phyloP scores from a whole-genome alignment of 2,888 invertebrate genomes.

The Cacoxenus indagator region DNA sequence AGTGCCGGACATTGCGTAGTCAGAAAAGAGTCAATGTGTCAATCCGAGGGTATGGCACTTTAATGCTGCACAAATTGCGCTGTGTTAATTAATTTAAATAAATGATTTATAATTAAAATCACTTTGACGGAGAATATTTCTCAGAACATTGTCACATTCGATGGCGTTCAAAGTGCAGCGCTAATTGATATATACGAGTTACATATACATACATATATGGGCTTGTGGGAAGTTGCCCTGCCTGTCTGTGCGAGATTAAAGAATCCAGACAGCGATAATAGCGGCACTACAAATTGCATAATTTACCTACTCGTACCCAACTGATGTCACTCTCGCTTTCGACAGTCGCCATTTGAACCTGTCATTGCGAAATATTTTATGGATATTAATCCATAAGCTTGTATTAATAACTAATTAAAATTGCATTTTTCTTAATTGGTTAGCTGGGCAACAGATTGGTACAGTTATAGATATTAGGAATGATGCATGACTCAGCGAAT shows the following conservation, averaged over 20 bases:
- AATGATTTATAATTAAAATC: conserved; percentile 64
- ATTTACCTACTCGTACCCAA: not conserved
- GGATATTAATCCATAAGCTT: conserved; percentile 28
- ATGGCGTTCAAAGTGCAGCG: conserved; percentile 39
- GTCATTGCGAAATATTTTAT: not conserved
- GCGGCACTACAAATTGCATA: conserved; percentile 19
- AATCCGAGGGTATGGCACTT: conserved; percentile 4
- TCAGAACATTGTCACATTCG: conserved; percentile 35
- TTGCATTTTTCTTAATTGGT: conserved; percentile 57
- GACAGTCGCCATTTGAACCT: not conserved
- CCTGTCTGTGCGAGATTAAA: not conserved
- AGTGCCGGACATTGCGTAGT: not conserved
- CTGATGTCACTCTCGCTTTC: conserved; percentile 1
- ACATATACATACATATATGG: conserved; percentile 36
- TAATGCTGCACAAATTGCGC: conserved; percentile 20
- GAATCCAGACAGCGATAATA: conserved; percentile 21
- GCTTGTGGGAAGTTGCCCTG: not conserved
- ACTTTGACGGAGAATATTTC: conserved; percentile 43
- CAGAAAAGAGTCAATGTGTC: not conserved
- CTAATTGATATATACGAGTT: conserved; percentile 51
- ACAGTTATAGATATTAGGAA: conserved; percentile 30
- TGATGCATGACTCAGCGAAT: no score
- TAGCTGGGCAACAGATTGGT: conserved; percentile 30
- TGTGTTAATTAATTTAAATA: conserved; percentile 56
- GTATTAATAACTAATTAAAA: conserved; percentile 63